Evolutionary conservation across 1,140 invertebrate genomes (phyloP), one percentile per base, ranked within the genome.

Genomic region (Anastatus disparis): DNA sequence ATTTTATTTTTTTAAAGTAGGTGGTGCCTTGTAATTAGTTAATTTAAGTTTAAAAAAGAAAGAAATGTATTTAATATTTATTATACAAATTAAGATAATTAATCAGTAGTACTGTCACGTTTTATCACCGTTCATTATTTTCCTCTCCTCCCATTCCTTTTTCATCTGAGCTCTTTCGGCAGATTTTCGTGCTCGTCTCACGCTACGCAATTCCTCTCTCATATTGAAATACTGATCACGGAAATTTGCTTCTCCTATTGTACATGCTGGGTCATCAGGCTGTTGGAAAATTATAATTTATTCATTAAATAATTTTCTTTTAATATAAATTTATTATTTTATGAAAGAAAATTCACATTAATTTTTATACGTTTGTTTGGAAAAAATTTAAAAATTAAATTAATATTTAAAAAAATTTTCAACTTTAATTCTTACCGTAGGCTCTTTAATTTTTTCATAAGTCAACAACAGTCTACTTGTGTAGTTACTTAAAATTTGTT

Each of bases 391-490:
- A 38, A 20, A 59, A 38, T 20, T 20, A 26, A 26, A 26, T 50
- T 50, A 50, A 50, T 22, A 50, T 50, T 20, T 50, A 22, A 50
- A 22, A 22, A 22, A 22, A 26, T 24, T 24, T 20, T 50, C 7
- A 24, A 22, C 20, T 27, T 46, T 59, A 40, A 75, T 71, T 70
- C 62, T 58, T 73, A 82, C 81, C 59, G 84, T 70, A 3, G 88
- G 82, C 71, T 93, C 89, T 15, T 81, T 82, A n/a, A 90, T 84
- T 87, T 97, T 98, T 84, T 93, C 90, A 85, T 94, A 95, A 1
- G 95, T 96, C 17, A 98, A 89, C 26, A 98, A 87, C 65, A 95
- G 85, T 48, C 97, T 86, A 17, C 94, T 92, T 0, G 95, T 92
- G 71, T 92, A 87, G 76, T 89, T 91, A 10, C 90, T 93, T 26